These are phyloP conservation scores for Drosophila pandora DNA, from an alignment of 1,140 invertebrate genomes.

Conservation along the genomic window DNA sequence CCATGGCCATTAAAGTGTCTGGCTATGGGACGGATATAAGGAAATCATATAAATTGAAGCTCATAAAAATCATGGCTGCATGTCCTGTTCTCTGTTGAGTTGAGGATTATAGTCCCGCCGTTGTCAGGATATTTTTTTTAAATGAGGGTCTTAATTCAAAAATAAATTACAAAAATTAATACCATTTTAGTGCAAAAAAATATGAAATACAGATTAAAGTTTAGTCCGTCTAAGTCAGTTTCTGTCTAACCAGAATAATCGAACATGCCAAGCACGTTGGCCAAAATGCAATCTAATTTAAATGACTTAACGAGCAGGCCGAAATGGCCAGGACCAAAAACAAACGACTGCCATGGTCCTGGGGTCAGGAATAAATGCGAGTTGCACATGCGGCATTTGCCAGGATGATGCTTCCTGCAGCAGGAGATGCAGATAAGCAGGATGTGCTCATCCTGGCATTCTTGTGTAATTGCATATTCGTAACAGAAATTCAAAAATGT, in stretches of 20 bases:
- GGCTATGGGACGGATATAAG: conserved; percentile 60
- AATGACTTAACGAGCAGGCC: conserved; percentile 38
- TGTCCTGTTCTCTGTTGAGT: conserved; percentile 42
- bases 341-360: conserved; percentile 16
- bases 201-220: neutral
- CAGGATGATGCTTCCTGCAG: conserved; percentile 17
- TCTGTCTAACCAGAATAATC: conserved; percentile 12
- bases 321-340: conserved; percentile 24
- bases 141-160: neutral
- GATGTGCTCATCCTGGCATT: conserved; percentile 12
- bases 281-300: conserved; percentile 55
- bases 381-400: conserved; percentile 39
- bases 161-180: neutral
- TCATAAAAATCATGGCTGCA: conserved; percentile 78
- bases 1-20: conserved; percentile 38
- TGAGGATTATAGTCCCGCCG: conserved; percentile 28
- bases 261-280: conserved; percentile 49
- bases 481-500: conserved; percentile 40
- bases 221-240: neutral
- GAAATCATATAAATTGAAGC: conserved; percentile 77
- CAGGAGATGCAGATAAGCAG: conserved; percentile 31
- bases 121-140: conserved; percentile 35
- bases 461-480: conserved; percentile 16
- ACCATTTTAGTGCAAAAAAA: neutral
- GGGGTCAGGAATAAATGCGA: conserved; percentile 37